These are phyloP conservation scores for Tonatia bakeri DNA, from an alignment of 2,113 vertebrate species.

Conservation along the genomic window DNA sequence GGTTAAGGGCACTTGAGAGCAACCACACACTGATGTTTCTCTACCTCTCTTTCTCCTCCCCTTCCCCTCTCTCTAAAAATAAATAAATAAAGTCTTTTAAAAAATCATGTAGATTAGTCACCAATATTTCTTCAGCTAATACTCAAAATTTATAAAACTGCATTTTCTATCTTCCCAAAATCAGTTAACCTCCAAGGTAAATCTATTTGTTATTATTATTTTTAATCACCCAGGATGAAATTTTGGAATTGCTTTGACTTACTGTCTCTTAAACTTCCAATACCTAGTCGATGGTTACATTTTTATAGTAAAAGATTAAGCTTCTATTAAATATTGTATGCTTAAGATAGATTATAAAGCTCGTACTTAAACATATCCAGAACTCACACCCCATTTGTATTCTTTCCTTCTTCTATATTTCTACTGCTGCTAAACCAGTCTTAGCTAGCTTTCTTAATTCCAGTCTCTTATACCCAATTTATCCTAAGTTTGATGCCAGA, in stretches of 20 bases:
- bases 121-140: not conserved
- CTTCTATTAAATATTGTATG: not conserved
- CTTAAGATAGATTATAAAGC: not conserved
- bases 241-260: not conserved
- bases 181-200: not conserved
- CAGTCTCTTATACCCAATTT: not conserved
- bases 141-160: not conserved
- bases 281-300: not conserved
- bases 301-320: not conserved
- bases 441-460: not conserved
- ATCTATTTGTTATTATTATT: not conserved
- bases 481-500: not conserved
- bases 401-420: not conserved
- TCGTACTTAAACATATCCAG: not conserved
- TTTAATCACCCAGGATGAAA: not conserved
- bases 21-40: too few species aligned
- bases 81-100: too few species aligned
- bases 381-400: not conserved
- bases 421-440: not conserved
- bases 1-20: too few species aligned
- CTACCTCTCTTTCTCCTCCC: too few species aligned
- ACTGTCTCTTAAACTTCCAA: not conserved
- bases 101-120: not conserved
- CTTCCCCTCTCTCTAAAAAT: too few species aligned
- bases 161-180: not conserved